These are phyloP conservation scores for Drosophila imparisetae DNA, from an alignment of 2,888 invertebrate genomes.

Conservation along the genomic window DNA sequence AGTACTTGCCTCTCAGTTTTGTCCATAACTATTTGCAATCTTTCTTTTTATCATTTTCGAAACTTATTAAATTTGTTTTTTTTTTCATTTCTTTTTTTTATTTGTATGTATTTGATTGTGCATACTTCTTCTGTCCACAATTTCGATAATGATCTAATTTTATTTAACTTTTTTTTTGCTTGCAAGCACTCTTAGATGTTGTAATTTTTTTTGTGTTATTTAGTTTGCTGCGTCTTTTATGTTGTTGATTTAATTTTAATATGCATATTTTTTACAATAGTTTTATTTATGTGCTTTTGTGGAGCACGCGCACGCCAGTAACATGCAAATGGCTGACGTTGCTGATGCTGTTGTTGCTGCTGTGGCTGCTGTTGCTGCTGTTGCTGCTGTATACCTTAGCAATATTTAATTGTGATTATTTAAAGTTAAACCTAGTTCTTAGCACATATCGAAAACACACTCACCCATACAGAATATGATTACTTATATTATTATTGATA, in stretches of 20 bases:
- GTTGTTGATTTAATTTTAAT: slow-evolving; percentile 80
- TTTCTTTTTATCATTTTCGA: slow-evolving; percentile 36
- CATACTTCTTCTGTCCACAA: slow-evolving; percentile 22
- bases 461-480: slow-evolving; percentile 14
- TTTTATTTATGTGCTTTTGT: slow-evolving; percentile 50
- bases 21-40: slow-evolving; percentile 13
- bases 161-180: slow-evolving; percentile 7
- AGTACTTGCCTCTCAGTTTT: slow-evolving; percentile 3
- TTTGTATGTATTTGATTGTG: slow-evolving; percentile 14
- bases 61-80: slow-evolving; percentile 29
- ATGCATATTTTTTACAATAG: slow-evolving; percentile 48
- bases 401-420: slow-evolving; percentile 77
- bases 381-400: slow-evolving; percentile 54
- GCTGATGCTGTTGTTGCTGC: slow-evolving; percentile 2
- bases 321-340: slow-evolving; percentile 20
- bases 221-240: slow-evolving; percentile 67
- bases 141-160: slow-evolving; percentile 17
- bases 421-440: slow-evolving; percentile 64
- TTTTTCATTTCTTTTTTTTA: neutral
- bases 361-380: slow-evolving; percentile 2
- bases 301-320: slow-evolving; percentile 25
- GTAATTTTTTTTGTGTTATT: slow-evolving; percentile 37
- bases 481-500: slow-evolving; percentile 35
- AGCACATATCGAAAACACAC: slow-evolving; percentile 28
- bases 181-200: slow-evolving; percentile 23